These are phyloP conservation scores for Oryzias celebensis DNA, from an alignment of 2,113 vertebrate genomes.

Conservation along the genomic window DNA sequence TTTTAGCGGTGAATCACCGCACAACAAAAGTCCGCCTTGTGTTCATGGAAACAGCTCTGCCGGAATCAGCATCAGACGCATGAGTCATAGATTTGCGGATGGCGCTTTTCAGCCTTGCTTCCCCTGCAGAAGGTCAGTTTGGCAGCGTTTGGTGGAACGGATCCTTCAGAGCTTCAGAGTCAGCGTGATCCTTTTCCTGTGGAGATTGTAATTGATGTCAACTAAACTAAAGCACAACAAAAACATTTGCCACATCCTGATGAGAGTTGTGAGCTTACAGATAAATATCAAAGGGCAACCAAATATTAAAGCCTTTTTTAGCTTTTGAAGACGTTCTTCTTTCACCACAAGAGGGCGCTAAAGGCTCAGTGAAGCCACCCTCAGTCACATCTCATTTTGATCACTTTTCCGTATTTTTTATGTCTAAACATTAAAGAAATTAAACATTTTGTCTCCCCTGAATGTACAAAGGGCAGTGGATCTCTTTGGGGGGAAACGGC, in stretches of 20 bases:
- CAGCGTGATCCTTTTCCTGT: conserved; percentile 32
- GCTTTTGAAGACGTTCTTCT: conserved; percentile 43
- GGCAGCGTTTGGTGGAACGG: conserved; percentile 51
- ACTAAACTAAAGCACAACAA: conserved; percentile 26
- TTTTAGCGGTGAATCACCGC: conserved; percentile 34
- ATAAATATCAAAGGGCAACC: neutral
- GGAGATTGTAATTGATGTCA: conserved; percentile 25
- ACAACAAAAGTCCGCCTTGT: conserved; percentile 41
- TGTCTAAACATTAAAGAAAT: neutral
- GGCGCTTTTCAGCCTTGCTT: conserved; percentile 40
- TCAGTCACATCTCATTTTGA: neutral
- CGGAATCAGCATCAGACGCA: conserved; percentile 42
- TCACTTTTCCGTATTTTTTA: neutral
- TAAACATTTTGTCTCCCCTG: neutral
- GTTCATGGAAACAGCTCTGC: conserved; percentile 40
- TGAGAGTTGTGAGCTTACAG: conserved; percentile 4
- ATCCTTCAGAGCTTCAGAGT: conserved; percentile 31
- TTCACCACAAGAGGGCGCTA: conserved; percentile 66
- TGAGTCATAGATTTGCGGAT: conserved; percentile 68
- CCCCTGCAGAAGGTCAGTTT: conserved; percentile 41
- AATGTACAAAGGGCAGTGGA: too few species aligned
- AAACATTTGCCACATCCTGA: conserved; percentile 4
- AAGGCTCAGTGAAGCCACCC: conserved; percentile 5
- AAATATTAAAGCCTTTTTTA: conserved; percentile 2
- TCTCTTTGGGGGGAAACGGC: neutral